A percentile compares a stretch with the other conserved stretches of the same genome.
phyloP scores from a whole-genome alignment of 2,888 invertebrate species.

The Omphaloscelis lunosa region DNA sequence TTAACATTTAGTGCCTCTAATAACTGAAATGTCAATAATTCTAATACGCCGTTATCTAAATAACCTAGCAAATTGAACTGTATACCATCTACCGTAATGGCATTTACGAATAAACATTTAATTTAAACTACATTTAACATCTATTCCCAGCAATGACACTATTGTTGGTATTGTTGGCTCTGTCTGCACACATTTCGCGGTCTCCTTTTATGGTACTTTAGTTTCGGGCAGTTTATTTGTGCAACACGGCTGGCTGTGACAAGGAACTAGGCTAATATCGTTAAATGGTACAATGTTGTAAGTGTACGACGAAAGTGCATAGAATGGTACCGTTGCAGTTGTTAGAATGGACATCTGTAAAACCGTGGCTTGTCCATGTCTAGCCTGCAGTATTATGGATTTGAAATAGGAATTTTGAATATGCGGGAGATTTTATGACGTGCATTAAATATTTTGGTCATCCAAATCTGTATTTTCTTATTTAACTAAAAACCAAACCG shows the following conservation, averaged over 20 bases:
- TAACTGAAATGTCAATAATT: conserved; percentile 30
- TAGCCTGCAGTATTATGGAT: conserved; percentile 17
- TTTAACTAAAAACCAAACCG: conserved; percentile 15
- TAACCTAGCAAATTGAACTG: conserved; percentile 43
- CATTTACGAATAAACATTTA: conserved; percentile 61
- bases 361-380: conserved; percentile 25
- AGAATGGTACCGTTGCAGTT: conserved; percentile 49
- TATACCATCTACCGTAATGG: conserved; percentile 22
- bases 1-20: conserved; percentile 34
- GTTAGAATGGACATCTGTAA: conserved; percentile 62
- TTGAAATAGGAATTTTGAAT: not conserved
- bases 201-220: conserved; percentile 79
- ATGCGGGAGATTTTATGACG: conserved; percentile 21
- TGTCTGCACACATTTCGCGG: conserved; percentile 74
- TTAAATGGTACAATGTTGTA: conserved; percentile 82
- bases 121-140: conserved; percentile 69
- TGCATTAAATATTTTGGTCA: conserved; percentile 30
- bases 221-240: conserved; percentile 77
- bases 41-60: conserved; percentile 38
- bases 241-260: conserved; percentile 73
- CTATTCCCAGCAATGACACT: conserved; percentile 68
- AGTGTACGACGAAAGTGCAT: conserved; percentile 68
- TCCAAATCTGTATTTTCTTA: conserved; percentile 17
- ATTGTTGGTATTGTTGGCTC: conserved; percentile 63
- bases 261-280: conserved; percentile 79